Evolutionary conservation across 2,888 invertebrate species (phyloP).

Genomic region (Drosophila meridionalis): DNA sequence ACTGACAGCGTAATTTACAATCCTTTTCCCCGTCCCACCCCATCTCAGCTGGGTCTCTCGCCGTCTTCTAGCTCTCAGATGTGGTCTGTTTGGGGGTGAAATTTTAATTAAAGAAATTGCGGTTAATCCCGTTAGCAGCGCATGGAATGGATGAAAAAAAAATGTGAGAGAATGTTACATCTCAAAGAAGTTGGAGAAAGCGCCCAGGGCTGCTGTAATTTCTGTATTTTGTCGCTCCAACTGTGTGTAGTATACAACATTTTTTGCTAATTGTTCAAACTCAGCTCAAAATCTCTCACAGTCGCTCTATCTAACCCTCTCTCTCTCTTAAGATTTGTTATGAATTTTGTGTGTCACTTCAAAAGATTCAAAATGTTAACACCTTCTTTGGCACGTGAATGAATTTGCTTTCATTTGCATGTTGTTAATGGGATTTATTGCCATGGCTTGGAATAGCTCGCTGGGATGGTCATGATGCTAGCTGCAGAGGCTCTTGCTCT

Average conservation of each 20-base stretch:
- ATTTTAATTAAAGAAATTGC: slow-evolving; percentile 84
- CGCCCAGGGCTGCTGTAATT: slow-evolving; percentile 55
- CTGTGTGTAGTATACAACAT: slow-evolving; percentile 40
- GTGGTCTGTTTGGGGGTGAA: slow-evolving; percentile 51
- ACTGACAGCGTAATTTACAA: slow-evolving; percentile 81
- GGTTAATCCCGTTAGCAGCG: slow-evolving; percentile 81
- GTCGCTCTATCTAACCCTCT: no score
- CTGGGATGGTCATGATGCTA: not conserved
- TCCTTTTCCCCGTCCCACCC: slow-evolving; percentile 55
- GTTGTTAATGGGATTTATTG: slow-evolving; percentile 69
- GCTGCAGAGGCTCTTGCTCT: not conserved
- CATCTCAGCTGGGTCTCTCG: not conserved
- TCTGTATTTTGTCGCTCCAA: slow-evolving; percentile 34
- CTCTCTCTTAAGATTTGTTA: slow-evolving; percentile 1
- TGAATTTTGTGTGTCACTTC: slow-evolving; percentile 49
- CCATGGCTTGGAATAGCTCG: slow-evolving; percentile 25
- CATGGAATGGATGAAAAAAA: slow-evolving; percentile 14
- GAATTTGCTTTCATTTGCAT: slow-evolving; percentile 68
- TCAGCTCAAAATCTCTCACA: slow-evolving; percentile 13
- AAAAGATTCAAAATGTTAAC: slow-evolving; percentile 63
- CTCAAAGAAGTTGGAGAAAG: slow-evolving; percentile 33
- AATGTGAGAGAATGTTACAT: slow-evolving; percentile 21
- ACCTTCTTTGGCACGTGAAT: slow-evolving; percentile 49
- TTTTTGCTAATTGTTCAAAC: slow-evolving; percentile 58
- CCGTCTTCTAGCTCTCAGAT: slow-evolving; percentile 19